These are phyloP conservation scores for Euphydryas editha DNA, from an alignment of 2,888 invertebrate genomes.

Conservation along the genomic window DNA sequence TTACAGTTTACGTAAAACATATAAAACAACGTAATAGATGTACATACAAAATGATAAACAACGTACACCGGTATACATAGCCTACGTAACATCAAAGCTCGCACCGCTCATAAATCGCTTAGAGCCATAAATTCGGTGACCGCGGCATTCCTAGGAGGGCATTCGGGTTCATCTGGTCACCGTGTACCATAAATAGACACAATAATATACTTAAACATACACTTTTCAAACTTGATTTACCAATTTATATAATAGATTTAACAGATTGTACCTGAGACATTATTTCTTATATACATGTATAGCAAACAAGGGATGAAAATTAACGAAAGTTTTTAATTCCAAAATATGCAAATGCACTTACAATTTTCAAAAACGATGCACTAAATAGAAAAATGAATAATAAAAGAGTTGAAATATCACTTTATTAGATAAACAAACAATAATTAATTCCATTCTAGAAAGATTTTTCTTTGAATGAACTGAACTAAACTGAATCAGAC, in stretches of 20 bases:
- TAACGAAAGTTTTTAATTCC: too few relatives aligned
- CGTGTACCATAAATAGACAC: neutral
- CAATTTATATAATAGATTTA: neutral
- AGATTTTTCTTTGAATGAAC: too few relatives aligned
- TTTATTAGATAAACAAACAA: too few relatives aligned
- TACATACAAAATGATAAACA: neutral
- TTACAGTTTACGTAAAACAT: neutral
- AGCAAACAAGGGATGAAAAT: too few relatives aligned
- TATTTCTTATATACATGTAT: too few relatives aligned
- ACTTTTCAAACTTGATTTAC: neutral
- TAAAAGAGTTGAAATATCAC: too few relatives aligned
- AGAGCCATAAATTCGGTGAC: slow-evolving; percentile 45
- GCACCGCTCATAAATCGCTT: slow-evolving; percentile 44
- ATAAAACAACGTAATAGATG: neutral
- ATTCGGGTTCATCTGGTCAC: slow-evolving; percentile 26
- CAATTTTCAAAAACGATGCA: too few relatives aligned
- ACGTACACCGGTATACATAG: neutral
- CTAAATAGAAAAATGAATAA: too few relatives aligned
- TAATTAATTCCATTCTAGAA: too few relatives aligned
- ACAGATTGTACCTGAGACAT: too few relatives aligned
- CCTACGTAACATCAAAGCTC: slow-evolving; percentile 26
- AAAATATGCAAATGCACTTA: too few relatives aligned
- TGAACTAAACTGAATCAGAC: too few relatives aligned
- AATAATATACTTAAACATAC: neutral
- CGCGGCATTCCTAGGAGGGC: slow-evolving; percentile 38